A percentile compares a stretch with the other conserved stretches of the same genome.
Conservation (phyloP, 2,797 vertebrate species). For the Malurus splendens region DNA sequence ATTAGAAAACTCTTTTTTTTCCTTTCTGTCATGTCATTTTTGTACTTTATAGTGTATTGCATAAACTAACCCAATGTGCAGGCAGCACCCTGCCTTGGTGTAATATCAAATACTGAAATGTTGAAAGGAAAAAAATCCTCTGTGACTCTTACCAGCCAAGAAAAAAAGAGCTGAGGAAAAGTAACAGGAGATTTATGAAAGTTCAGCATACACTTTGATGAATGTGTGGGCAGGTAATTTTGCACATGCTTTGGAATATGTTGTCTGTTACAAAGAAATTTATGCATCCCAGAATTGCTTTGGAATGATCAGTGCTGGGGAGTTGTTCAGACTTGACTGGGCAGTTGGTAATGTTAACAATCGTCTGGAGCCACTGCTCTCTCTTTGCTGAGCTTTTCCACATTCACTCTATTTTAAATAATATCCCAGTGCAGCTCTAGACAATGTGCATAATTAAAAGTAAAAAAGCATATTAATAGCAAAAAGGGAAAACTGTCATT, state of each 20-base stretch:
- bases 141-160: background rate
- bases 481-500: background rate
- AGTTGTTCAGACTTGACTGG: background rate
- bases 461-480: background rate
- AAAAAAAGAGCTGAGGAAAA: background rate
- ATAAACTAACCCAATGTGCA: constrained; percentile 33
- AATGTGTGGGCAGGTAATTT: constrained; percentile 9
- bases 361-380: background rate
- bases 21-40: background rate
- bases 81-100: constrained; percentile 10
- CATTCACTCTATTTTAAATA: background rate
- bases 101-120: constrained; percentile 35
- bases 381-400: background rate
- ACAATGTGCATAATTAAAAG: background rate
- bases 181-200: constrained; percentile 25
- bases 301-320: background rate
- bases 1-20: background rate
- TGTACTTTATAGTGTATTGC: background rate
- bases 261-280: background rate
- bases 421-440: background rate
- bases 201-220: background rate
- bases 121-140: constrained; percentile 7
- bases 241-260: background rate
- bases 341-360: background rate
- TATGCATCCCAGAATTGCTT: background rate